Conservation (phyloP, 2,113 vertebrate species). For the Pristiophorus japonicus region DNA sequence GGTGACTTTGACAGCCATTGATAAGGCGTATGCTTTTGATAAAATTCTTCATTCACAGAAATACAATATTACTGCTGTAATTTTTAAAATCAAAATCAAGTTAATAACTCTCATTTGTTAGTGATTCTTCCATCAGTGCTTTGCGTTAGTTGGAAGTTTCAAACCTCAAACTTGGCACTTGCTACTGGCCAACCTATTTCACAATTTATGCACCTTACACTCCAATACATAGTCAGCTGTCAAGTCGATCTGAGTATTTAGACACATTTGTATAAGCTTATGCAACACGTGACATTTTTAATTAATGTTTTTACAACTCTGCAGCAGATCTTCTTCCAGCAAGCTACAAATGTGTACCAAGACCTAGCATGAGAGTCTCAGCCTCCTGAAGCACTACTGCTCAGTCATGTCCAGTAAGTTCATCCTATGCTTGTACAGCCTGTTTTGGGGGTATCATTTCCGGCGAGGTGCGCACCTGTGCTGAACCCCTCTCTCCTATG, state of each 20-base stretch:
- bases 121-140: not conserved
- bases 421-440: too few relatives aligned
- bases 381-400: too few relatives aligned
- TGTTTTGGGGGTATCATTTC: too few relatives aligned
- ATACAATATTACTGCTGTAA: not conserved
- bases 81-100: not conserved
- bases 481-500: too few relatives aligned
- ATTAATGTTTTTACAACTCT: not conserved
- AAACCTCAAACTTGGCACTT: not conserved
- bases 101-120: not conserved
- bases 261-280: not conserved
- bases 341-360: too few relatives aligned
- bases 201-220: not conserved
- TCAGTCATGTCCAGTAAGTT: too few relatives aligned
- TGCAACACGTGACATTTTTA: not conserved
- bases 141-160: not conserved
- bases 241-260: not conserved
- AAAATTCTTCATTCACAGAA: not conserved
- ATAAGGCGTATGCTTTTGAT: not conserved
- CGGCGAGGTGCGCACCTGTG: too few relatives aligned
- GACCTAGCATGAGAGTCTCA: too few relatives aligned
- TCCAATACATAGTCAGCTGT: not conserved
- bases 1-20: too few relatives aligned
- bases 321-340: too few relatives aligned
- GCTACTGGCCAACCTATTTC: not conserved